A percentile compares a stretch with the other conserved stretches of the same genome.
phyloP scores from a whole-genome alignment of 2,797 vertebrate species.

The Octomys mimax region DNA sequence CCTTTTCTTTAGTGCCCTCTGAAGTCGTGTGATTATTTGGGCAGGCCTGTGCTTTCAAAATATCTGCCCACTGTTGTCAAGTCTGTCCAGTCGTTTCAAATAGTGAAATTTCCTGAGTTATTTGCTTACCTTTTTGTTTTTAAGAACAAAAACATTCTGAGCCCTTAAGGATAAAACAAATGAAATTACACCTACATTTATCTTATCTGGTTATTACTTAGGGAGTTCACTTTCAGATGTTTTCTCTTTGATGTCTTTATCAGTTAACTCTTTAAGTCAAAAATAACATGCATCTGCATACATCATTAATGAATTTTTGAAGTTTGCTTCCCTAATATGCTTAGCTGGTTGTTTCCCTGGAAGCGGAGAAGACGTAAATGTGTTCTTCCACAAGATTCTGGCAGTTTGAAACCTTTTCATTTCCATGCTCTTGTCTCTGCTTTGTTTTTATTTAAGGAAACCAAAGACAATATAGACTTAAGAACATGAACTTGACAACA shows the following conservation, averaged over 20 bases:
- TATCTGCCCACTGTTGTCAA: not conserved
- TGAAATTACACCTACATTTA: constrained; percentile 52
- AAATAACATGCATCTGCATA: constrained; percentile 63
- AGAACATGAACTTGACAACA: constrained; percentile 38
- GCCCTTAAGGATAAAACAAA: constrained; percentile 77
- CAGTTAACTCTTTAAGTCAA: constrained; percentile 51
- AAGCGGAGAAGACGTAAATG: constrained; percentile 27
- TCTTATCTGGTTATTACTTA: constrained; percentile 81
- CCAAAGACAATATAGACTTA: constrained; percentile 56
- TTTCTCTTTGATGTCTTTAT: constrained; percentile 63
- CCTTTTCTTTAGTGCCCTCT: not conserved
- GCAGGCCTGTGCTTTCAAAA: not conserved
- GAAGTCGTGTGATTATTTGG: not conserved
- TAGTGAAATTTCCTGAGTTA: not conserved
- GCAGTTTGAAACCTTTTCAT: constrained; percentile 65
- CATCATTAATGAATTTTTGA: constrained; percentile 25
- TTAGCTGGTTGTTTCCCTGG: constrained; percentile 38
- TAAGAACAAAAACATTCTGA: not conserved
- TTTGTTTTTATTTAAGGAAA: constrained; percentile 69
- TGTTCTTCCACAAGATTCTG: not conserved
- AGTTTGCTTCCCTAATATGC: not conserved
- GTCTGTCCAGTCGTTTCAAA: not conserved
- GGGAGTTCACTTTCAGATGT: constrained; percentile 23
- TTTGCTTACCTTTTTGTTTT: not conserved
- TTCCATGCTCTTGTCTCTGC: constrained; percentile 44